Base-by-base conservation (phyloP, 2,888 invertebrate species). In the Schizaphis graminum region DNA sequence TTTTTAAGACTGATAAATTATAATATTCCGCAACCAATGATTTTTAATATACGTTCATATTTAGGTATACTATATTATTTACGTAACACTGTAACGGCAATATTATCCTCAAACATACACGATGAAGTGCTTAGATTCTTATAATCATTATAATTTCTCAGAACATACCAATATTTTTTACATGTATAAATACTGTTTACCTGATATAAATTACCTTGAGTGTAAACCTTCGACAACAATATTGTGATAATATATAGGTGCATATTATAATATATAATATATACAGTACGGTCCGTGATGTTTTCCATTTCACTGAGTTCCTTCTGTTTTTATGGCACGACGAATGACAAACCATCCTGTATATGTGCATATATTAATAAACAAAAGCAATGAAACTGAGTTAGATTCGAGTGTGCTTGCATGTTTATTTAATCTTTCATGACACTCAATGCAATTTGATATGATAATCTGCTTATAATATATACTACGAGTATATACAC, bases 391-490 rank as follows among this genome's bases (percentile, higher is more conserved):
- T 11, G n/a, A n/a, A 90, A 35, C 67, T 67, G 47, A 61, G 35
- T 35, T 77, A 16, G 49, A 67, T 47, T 67, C 47, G 67, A 90
- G 90, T 90, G 90, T 67, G 67, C 61, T 90, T 90, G 89, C 35
- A 77, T 21, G 61, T 90, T 90, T 90, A 61, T 61, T 67, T 67
- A 49, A 90, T 90, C 67, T 67, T 49, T 47, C 11, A 35, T 44
- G 89, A 86, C 61, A 61, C 57, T 47, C 49, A 35, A 61, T 87
- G 61, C 85, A 57, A 91, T 61, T 61, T 35, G 61, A 92, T 92
- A 92, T 61, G 47, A 61, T 92, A 92, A 92, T 92, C 92, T 92
- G 57, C 86, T 87, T 87, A 87, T 41, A 28, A 56, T 47, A 61
- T 61, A 41, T 47, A 67, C n/a, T 44, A 44, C 41, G 41, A 44